phyloP scores from a whole-genome alignment of 2,888 invertebrate species.

The Molanna angustata region DNA sequence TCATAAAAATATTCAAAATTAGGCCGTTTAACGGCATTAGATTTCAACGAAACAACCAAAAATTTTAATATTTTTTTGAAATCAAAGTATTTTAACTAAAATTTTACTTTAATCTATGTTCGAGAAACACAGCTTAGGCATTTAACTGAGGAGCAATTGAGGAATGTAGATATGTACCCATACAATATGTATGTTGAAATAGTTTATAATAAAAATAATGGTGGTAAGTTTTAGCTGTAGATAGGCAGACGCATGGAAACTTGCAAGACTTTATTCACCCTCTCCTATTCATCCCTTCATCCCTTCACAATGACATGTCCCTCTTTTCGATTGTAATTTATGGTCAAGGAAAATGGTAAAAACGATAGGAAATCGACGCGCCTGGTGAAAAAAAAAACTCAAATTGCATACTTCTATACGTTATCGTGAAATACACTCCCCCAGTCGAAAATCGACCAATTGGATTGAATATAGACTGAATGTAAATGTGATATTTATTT shows the following conservation, averaged over 20 bases:
- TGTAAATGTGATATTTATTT: constrained; percentile 14
- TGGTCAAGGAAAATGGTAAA: constrained; percentile 55
- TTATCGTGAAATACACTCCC: constrained; percentile 22
- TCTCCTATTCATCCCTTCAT: constrained; percentile 25
- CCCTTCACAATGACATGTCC: constrained; percentile 41
- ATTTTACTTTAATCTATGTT: too few relatives aligned
- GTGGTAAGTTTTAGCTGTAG: too few relatives aligned
- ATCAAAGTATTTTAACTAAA: too few relatives aligned
- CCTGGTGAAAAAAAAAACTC: constrained; percentile 33
- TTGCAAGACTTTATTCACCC: constrained; percentile 30
- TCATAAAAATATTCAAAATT: too few relatives aligned
- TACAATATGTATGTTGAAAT: too few relatives aligned
- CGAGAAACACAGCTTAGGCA: too few relatives aligned
- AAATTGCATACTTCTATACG: constrained; percentile 25
- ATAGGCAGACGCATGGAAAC: constrained; percentile 20
- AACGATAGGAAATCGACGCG: constrained; percentile 58
- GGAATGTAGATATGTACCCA: too few relatives aligned
- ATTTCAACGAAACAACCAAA: too few relatives aligned
- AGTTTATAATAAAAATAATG: too few relatives aligned
- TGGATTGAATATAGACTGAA: neutral
- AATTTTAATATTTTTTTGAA: too few relatives aligned
- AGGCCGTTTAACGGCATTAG: too few relatives aligned
- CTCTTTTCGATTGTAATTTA: constrained; percentile 59
- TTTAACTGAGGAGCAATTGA: too few relatives aligned
- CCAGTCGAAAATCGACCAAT: constrained; percentile 17